These are phyloP conservation scores for Salminus brasiliensis DNA, from an alignment of 2,113 vertebrate species.

Conservation along the genomic window DNA sequence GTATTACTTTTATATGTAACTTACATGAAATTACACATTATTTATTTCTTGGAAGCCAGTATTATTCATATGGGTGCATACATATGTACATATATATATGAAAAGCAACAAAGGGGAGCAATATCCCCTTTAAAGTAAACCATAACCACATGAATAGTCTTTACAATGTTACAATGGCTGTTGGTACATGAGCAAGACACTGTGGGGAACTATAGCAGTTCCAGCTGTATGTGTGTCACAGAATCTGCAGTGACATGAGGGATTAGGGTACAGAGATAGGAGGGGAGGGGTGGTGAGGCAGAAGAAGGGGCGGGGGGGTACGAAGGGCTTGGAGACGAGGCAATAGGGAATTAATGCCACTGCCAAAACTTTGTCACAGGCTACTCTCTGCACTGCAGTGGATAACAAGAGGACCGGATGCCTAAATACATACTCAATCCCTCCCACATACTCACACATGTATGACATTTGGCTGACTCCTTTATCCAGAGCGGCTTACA, in stretches of 20 bases:
- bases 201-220: not conserved
- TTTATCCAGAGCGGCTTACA: too few relatives aligned
- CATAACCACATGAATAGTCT: not conserved
- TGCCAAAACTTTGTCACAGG: not conserved
- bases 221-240: constrained; percentile 37
- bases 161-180: not conserved
- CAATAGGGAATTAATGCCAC: not conserved
- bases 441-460: not conserved
- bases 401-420: not conserved
- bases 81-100: too few relatives aligned
- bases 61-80: too few relatives aligned
- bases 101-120: too few relatives aligned
- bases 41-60: too few relatives aligned
- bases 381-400: constrained; percentile 13
- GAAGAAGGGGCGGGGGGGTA: not conserved
- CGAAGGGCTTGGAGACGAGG: not conserved
- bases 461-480: too few relatives aligned
- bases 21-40: too few relatives aligned
- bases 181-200: not conserved
- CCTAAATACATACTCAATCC: not conserved
- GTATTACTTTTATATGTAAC: too few relatives aligned
- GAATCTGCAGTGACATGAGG: constrained; percentile 30
- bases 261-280: not conserved
- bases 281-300: not conserved
- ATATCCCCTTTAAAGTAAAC: not conserved